A percentile compares a stretch with the other conserved stretches of the same genome.
Evolutionary conservation across 2,113 vertebrate genomes (phyloP).

Genomic region (Rana temporaria): DNA sequence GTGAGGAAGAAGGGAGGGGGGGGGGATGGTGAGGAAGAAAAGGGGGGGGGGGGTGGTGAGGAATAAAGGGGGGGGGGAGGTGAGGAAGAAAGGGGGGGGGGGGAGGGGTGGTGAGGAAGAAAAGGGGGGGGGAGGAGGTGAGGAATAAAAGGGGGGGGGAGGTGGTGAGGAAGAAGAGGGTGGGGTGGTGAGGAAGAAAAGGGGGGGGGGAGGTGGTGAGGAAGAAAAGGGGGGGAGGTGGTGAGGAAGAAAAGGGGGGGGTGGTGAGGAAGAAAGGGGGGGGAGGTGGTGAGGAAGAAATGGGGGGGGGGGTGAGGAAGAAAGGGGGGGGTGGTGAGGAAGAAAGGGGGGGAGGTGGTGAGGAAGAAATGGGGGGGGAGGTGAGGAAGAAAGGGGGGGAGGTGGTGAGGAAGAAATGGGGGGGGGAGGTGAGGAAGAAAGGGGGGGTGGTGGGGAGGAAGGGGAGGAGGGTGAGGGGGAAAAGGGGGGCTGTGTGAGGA

Average conservation of each 20-base stretch:
- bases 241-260: not conserved
- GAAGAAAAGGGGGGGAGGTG: too few species aligned
- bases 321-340: not conserved
- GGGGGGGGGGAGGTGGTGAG: not conserved
- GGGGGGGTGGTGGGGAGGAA: not conserved
- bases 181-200: not conserved
- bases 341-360: not conserved
- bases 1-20: too few species aligned
- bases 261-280: not conserved
- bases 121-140: fast-evolving
- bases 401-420: not conserved
- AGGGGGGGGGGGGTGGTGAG: too few species aligned
- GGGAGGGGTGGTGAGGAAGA: not conserved
- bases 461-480: too few species aligned
- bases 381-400: not conserved
- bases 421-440: not conserved
- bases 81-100: too few species aligned
- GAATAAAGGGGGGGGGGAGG: too few species aligned
- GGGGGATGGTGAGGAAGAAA: too few species aligned
- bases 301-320: not conserved
- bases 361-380: not conserved
- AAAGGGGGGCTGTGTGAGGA: not conserved
- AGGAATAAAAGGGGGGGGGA: not conserved
- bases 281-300: not conserved
- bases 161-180: not conserved